Evolutionary conservation across 2,888 invertebrate species (phyloP).

Genomic region (Agonopterix subpropinquella): DNA sequence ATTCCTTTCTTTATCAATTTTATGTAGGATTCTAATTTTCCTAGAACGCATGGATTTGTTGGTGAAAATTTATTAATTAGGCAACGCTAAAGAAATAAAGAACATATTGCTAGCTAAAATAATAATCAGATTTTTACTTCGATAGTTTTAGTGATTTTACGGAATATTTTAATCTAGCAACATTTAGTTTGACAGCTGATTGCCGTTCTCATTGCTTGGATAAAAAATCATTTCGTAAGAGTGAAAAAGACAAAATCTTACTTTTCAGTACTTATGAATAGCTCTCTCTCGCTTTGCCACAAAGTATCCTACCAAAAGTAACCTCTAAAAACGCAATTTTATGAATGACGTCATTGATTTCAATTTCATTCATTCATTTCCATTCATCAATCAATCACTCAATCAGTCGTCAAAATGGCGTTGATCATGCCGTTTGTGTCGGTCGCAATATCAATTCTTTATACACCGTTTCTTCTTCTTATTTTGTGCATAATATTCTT

Average conservation of each 20-base stretch:
- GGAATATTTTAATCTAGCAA: not conserved
- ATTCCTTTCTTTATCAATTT: not conserved
- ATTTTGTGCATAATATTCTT: constrained; percentile 86
- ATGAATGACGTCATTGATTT: constrained; percentile 8
- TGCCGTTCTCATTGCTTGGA: too few relatives aligned
- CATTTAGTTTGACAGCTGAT: not conserved
- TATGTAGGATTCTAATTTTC: not conserved
- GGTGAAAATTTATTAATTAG: not conserved
- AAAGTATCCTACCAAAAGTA: too few relatives aligned
- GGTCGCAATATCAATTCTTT: constrained; percentile 79
- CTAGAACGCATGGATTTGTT: not conserved
- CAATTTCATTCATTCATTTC: constrained; percentile 23
- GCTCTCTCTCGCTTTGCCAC: not conserved
- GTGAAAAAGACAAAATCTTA: too few relatives aligned
- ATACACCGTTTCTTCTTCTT: constrained; percentile 86
- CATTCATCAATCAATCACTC: constrained; percentile 38
- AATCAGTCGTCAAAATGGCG: constrained; percentile 78
- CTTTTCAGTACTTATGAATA: too few relatives aligned
- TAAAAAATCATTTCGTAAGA: too few relatives aligned
- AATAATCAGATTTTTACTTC: too few relatives aligned
- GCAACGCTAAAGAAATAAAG: too few relatives aligned
- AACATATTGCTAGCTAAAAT: too few relatives aligned
- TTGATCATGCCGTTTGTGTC: constrained; percentile 77
- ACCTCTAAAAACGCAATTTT: not conserved
- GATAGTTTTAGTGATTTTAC: not conserved